Conservation (phyloP, 2,113 vertebrate species). For the Pipra filicauda region DNA sequence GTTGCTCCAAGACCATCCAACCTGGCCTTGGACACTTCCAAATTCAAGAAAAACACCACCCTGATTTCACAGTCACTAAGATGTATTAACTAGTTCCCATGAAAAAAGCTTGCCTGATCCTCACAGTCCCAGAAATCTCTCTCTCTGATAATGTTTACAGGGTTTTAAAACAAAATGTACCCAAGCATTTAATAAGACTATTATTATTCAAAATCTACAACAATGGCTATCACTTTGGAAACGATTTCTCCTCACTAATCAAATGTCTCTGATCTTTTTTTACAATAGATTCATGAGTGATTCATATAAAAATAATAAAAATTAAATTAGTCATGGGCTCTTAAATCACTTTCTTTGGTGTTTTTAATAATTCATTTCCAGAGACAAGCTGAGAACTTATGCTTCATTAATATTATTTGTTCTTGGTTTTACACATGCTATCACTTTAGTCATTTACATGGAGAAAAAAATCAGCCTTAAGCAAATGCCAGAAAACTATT, state of each 20-base stretch:
- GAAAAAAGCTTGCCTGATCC: neutral
- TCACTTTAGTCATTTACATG: constrained; percentile 48
- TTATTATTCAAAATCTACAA: constrained; percentile 63
- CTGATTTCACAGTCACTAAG: neutral
- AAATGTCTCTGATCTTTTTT: constrained; percentile 71
- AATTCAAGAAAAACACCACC: neutral
- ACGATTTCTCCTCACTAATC: constrained; percentile 65
- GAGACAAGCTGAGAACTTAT: constrained; percentile 64
- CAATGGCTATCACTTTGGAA: constrained; percentile 38
- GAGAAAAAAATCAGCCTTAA: constrained; percentile 57
- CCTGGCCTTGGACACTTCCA: neutral
- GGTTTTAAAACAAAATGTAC: constrained; percentile 70
- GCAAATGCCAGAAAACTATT: constrained; percentile 55
- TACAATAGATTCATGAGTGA: constrained; percentile 68
- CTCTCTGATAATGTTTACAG: constrained; percentile 37
- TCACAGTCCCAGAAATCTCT: constrained; percentile 8
- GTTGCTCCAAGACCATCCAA: neutral
- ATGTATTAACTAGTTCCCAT: neutral
- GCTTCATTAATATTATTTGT: constrained; percentile 78
- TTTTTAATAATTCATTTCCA: constrained; percentile 75
- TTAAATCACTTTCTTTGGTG: constrained; percentile 72
- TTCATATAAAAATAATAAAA: constrained; percentile 76
- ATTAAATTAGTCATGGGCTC: constrained; percentile 75
- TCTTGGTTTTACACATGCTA: constrained; percentile 58
- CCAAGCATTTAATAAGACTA: constrained; percentile 66